Base-by-base conservation (phyloP, 2,113 vertebrate species). In the Nesoenas mayeri region DNA sequence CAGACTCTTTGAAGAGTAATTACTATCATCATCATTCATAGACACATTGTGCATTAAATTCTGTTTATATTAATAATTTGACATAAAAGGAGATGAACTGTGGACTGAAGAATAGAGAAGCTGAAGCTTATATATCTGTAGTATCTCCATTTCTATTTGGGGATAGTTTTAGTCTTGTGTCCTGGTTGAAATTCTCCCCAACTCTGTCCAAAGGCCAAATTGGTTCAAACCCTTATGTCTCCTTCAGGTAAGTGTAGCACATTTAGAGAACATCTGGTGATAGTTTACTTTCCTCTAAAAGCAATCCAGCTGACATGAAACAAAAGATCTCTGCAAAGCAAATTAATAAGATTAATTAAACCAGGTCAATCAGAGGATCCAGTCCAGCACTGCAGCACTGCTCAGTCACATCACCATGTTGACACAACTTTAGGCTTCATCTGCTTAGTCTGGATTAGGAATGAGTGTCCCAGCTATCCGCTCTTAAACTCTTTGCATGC, bases 371-470 rank as follows among this genome's bases (percentile, higher is more conserved):
- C 38, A 22, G 26, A 21, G 10, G 24, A 10, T 36, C 66, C 38
- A 60, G 1, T 7, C 4, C 15, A 65, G 51, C 78, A 66, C 31
- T 40, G 29, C 51, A 54, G 25, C 28, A 5, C 20, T 48, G 24
- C n/a, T 65, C 32, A 51, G n/a, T 17, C 0, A 1, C 26, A 48
- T 3, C 14, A 54, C 5, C 5, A 4, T 40, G 15, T 36, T 73
- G 26, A 56, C 8, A 36, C 10, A 34, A n/a, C 3, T 2, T 56
- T n/a, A 26, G 32, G 18, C 22, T 56, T 56, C 31, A 62, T 44
- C 47, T 71, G 26, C 18, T 65, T 65, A 34, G 3, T 72, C 19
- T 79, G 36, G 32, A 47, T 42, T 42, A 72, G 22, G 9, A 74
- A 42, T 11, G 0, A 53, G 12, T 31, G 20, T 44, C 34, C 11